Evolutionary conservation across 92 coral and sea anemone genomes (phyloP).

Genomic region (Porites lobata): DNA sequence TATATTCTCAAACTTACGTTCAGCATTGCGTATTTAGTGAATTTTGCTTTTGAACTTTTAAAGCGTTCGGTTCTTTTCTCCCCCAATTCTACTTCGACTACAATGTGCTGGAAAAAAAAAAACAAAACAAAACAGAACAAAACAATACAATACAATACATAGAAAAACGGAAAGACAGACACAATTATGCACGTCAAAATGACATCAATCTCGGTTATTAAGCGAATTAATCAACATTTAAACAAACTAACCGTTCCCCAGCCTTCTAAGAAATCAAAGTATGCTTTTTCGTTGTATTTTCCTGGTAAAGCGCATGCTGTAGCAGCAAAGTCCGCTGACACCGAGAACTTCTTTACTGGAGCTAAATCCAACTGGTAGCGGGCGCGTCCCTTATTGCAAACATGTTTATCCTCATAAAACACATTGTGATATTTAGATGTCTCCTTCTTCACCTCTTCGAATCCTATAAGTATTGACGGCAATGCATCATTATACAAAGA

Average conservation of each 20-base stretch:
- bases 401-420: constrained; percentile 47
- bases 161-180: no score
- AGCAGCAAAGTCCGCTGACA: constrained; percentile 54
- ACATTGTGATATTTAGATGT: constrained; percentile 41
- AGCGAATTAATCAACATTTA: no score
- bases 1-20: background rate
- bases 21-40: background rate
- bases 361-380: constrained; percentile 50
- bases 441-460: constrained; percentile 31
- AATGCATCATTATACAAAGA: background rate
- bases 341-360: constrained; percentile 16
- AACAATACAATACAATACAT: background rate
- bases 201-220: no score
- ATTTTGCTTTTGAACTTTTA: background rate
- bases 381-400: constrained; percentile 52
- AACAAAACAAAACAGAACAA: background rate
- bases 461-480: background rate
- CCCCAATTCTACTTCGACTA: background rate
- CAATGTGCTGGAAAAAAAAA: background rate
- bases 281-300: background rate
- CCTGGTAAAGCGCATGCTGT: constrained; percentile 45
- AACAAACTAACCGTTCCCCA: constrained; percentile 60
- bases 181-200: no score
- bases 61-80: background rate
- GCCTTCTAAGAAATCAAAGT: constrained; percentile 40